Evolutionary conservation across 2,113 vertebrate genomes (phyloP), one percentile per base, ranked within the genome.

Genomic region (Rhynchopsitta pachyrhyncha): DNA sequence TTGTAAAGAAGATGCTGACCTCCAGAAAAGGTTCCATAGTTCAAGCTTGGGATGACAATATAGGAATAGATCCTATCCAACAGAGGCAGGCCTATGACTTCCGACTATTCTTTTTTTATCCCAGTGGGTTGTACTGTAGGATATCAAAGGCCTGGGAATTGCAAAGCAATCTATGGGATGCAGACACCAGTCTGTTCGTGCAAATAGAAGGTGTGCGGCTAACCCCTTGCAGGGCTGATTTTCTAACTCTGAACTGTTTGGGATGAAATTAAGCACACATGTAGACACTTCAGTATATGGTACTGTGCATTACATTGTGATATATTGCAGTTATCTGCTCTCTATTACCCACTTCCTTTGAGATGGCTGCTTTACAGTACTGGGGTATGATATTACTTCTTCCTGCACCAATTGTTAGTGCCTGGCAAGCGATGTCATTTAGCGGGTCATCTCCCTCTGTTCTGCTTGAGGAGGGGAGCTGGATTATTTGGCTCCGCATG

Each of bases 341-440:
- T 17, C 50, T 13, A 2, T 39, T 64, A 53, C 13, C 16, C 15
- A 6, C 11, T 66, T 49, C 46, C 75, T 79, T 68, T 41, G 47
- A 19, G 47, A 62, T 9, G 33, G 17, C 29, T 52, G 52, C 35
- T 22, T 22, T 14, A 12, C 52, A 63, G 25, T 33, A 13, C 35
- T 52, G 33, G 5, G 1, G 1, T 6, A 11, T 0, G 3, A 28
- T 9, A 12, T 14, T 29, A 10, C 52, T 85, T 25, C 49, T 62
- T 78, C 53, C 47, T 18, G 10, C 18, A 35, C 16, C 59, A 37
- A 33, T 33, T 42, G 2, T 46, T 29, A 23, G 14, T 74, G 77
- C 47, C 52, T 73, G 39, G 23, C 52, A 55, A 39, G 25, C 9
- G 41, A 57, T 31, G 2, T 8, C 17, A 9, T 7, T 67, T 52